Conservation (phyloP, 2,113 vertebrate species). For the Cairina moschata region DNA sequence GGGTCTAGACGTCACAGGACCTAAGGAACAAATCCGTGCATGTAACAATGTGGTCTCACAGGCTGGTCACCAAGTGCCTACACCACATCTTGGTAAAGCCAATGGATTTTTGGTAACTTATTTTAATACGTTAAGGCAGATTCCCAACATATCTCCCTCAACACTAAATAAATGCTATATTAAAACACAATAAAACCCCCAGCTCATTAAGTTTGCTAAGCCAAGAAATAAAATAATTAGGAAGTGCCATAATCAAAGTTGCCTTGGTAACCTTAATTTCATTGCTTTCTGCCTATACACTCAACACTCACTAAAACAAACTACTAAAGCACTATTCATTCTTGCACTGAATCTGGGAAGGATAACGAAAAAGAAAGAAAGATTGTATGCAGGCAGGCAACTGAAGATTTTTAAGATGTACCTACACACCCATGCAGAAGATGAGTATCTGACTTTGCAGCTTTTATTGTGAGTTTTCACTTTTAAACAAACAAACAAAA, state of each 20-base stretch:
- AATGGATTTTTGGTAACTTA: background rate
- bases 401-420: background rate
- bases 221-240: background rate
- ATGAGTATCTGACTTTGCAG: background rate
- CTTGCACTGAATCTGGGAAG: background rate
- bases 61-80: background rate
- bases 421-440: background rate
- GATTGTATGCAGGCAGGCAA: background rate
- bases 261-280: background rate
- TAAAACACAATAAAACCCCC: background rate
- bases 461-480: background rate
- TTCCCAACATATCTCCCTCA: background rate
- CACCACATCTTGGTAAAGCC: background rate
- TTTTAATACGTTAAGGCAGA: background rate
- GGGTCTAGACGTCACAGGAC: background rate
- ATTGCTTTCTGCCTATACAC: background rate
- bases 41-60: background rate
- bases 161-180: background rate
- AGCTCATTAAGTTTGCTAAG: background rate
- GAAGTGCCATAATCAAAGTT: background rate
- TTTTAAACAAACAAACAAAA: no score
- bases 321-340: background rate
- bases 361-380: rapidly evolving
- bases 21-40: background rate
- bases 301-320: background rate